Conservation (phyloP, 2,113 vertebrate genomes). For the Syngnathus floridae region DNA sequence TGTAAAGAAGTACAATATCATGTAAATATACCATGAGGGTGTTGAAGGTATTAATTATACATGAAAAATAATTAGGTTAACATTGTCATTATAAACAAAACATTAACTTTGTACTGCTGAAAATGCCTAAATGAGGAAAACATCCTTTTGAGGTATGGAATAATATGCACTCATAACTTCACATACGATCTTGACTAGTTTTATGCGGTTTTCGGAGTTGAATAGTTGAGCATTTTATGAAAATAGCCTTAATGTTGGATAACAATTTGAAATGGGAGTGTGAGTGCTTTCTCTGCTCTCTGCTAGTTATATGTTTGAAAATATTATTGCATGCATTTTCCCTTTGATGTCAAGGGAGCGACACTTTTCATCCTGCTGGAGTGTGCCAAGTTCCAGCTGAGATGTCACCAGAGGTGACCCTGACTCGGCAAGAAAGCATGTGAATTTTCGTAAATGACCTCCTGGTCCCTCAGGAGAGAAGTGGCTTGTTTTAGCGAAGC, state of each 20-base stretch:
- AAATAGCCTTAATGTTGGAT: not conserved
- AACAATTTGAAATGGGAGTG: not conserved
- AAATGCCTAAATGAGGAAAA: no score
- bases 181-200: not conserved
- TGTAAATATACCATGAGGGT: no score
- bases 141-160: no score
- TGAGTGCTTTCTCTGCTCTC: not conserved
- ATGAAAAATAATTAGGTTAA: no score
- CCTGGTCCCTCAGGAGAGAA: conserved; percentile 4
- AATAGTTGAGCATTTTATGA: not conserved
- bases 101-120: no score
- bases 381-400: not conserved
- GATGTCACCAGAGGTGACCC: not conserved
- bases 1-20: no score
- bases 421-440: not conserved
- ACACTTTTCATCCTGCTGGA: not conserved
- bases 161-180: no score
- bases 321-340: not conserved
- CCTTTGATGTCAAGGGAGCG: not conserved
- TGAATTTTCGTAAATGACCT: conserved; percentile 1
- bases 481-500: conserved; percentile 12
- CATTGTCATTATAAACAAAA: no score
- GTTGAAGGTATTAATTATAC: no score
- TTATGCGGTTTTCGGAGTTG: not conserved
- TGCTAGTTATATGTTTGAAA: not conserved